Evolutionary conservation across 23 tunicate genomes (phyloP).

Genomic region (Halocynthia roretzi): DNA sequence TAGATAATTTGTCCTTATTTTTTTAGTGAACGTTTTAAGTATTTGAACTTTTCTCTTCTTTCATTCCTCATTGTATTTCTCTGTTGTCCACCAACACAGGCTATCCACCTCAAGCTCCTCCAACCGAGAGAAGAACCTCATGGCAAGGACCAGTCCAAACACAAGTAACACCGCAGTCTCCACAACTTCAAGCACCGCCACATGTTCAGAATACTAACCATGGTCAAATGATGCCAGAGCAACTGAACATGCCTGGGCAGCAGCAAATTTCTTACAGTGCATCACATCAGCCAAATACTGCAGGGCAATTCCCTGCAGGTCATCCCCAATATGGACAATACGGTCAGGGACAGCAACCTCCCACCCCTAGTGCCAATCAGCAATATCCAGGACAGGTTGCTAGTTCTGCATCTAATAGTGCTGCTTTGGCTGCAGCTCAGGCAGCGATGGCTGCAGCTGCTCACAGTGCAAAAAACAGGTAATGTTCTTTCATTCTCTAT

Average conservation of each 20-base stretch:
- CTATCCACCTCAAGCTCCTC: too few relatives aligned
- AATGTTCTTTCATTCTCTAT: slow-evolving; percentile 3
- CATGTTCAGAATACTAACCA: not conserved
- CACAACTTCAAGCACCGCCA: slow-evolving; percentile 9
- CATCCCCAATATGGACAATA: too few relatives aligned
- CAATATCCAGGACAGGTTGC: slow-evolving; percentile 62
- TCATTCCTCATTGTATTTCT: too few relatives aligned
- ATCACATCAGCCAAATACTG: too few relatives aligned
- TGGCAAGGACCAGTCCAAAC: slow-evolving; percentile 43
- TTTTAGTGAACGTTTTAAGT: too few relatives aligned
- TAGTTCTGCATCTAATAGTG: slow-evolving; percentile 45
- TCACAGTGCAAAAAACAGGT: slow-evolving; percentile 80
- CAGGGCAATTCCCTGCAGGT: too few relatives aligned
- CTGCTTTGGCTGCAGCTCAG: slow-evolving; percentile 86
- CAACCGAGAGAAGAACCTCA: slow-evolving; percentile 56
- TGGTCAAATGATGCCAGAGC: not conserved
- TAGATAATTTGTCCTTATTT: too few relatives aligned
- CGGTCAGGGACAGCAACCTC: not conserved
- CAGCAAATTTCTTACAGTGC: too few relatives aligned
- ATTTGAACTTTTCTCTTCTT: too few relatives aligned
- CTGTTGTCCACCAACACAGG: too few relatives aligned
- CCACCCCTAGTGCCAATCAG: slow-evolving; percentile 24
- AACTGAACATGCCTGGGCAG: not conserved
- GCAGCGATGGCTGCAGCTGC: slow-evolving; percentile 91
- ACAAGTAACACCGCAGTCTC: slow-evolving; percentile 20